Evolutionary conservation across 2,797 vertebrate species (phyloP).

Genomic region (Tapirus indicus): DNA sequence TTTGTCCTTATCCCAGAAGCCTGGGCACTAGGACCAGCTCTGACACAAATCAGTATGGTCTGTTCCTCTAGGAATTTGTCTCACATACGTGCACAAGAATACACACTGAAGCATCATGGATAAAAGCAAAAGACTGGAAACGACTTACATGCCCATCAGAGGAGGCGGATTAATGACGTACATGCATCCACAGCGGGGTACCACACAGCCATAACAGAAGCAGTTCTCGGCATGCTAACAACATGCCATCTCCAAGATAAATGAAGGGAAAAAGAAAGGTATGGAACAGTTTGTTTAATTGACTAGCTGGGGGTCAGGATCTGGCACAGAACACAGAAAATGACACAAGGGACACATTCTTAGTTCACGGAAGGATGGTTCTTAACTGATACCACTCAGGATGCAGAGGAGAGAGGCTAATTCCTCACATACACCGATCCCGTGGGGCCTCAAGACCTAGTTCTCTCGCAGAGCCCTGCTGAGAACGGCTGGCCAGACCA

Average conservation of each 20-base stretch:
- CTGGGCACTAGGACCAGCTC: neutral
- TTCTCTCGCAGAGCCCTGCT: neutral
- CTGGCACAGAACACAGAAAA: neutral
- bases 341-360: neutral
- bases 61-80: neutral
- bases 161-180: neutral
- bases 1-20: neutral
- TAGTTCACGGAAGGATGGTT: neutral
- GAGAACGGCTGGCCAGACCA: neutral
- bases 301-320: neutral
- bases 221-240: neutral
- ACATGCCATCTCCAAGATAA: neutral
- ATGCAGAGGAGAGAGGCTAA: neutral
- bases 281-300: neutral
- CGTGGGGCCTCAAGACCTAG: accelerated
- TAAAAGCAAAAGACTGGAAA: neutral
- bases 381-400: neutral
- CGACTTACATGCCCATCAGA: neutral
- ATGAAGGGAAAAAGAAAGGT: neutral
- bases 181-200: accelerated
- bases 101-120: neutral
- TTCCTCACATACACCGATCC: neutral
- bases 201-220: neutral
- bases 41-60: neutral
- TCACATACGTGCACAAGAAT: neutral